phyloP scores from a whole-genome alignment of 2,888 invertebrate genomes.

The Thymelicus acteon region DNA sequence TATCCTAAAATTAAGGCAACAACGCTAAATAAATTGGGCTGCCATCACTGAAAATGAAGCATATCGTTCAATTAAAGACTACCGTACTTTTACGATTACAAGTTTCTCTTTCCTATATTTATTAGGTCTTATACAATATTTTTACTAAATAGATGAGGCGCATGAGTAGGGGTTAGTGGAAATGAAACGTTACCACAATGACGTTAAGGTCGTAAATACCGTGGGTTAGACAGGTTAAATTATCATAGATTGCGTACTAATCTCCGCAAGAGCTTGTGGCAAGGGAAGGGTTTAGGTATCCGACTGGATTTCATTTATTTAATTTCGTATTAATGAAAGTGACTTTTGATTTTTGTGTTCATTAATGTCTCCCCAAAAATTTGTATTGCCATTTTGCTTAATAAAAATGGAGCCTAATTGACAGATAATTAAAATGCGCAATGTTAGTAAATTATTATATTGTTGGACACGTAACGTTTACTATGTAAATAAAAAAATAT shows the following conservation, averaged over 20 bases:
- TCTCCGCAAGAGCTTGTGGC: conserved; percentile 75
- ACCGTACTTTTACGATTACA: conserved; percentile 78
- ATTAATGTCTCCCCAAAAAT: conserved; percentile 33
- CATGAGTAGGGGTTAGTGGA: conserved; percentile 59
- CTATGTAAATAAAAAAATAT: conserved; percentile 26
- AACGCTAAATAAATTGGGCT: conserved; percentile 64
- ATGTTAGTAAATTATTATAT: conserved; percentile 18
- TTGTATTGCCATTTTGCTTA: not conserved
- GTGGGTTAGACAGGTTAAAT: conserved; percentile 62
- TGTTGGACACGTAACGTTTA: conserved; percentile 22
- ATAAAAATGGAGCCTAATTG: conserved; percentile 38
- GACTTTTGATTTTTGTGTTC: conserved; percentile 32
- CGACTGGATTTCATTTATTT: conserved; percentile 36
- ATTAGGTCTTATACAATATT: conserved; percentile 80
- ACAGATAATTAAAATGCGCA: conserved; percentile 27
- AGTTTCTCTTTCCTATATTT: conserved; percentile 82
- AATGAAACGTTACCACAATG: conserved; percentile 58
- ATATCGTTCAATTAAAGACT: conserved; percentile 84
- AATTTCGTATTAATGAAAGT: conserved; percentile 46
- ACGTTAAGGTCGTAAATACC: conserved; percentile 60
- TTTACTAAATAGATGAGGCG: conserved; percentile 66
- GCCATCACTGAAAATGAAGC: conserved; percentile 82
- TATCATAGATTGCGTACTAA: conserved; percentile 61
- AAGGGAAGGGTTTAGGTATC: conserved; percentile 61
- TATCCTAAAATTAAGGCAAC: conserved; percentile 50